These are phyloP conservation scores for Adineta ricciae DNA, from an alignment of 2,888 invertebrate genomes.

Conservation along the genomic window DNA sequence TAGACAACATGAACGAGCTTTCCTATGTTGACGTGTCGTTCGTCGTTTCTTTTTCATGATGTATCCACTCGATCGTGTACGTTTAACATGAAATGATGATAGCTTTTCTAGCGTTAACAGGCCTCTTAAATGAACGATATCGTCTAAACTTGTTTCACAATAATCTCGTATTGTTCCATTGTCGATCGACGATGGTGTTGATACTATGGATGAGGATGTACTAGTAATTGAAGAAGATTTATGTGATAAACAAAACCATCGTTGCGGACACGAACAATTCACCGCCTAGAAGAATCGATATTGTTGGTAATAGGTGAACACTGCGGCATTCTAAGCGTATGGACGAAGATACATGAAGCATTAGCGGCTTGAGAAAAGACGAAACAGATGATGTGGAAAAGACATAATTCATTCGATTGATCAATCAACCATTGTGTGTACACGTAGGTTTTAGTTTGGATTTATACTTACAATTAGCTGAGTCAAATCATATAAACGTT, in stretches of 20 bases:
- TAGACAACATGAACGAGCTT: not conserved
- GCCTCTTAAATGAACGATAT: not conserved
- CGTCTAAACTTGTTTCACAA: slow-evolving; percentile 19
- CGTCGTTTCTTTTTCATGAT: not conserved
- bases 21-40: not conserved
- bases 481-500: not conserved
- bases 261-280: not conserved
- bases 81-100: not conserved
- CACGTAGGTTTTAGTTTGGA: not conserved
- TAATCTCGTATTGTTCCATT: not conserved
- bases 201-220: not conserved
- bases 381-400: not conserved
- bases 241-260: not conserved
- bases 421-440: not conserved
- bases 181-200: not conserved
- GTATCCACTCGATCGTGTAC: not conserved
- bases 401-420: not conserved
- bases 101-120: not conserved
- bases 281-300: not conserved
- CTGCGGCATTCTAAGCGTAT: not conserved
- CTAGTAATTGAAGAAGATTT: not conserved
- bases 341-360: not conserved
- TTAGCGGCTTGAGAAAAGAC: not conserved
- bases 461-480: not conserved
- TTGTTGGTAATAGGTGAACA: not conserved